Conservation (phyloP, 2,113 vertebrate species). For the Xenopus tropicalis region UCB_Xtro_10.0 CM004449.2:15294501-15295000, state of each 20-base stretch:
- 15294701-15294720: not conserved
- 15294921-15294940: not conserved
- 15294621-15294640: not conserved
- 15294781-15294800: not conserved
- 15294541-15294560: not conserved
- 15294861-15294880: not conserved
- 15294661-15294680: not conserved
- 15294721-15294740: not conserved
- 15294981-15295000: not conserved
- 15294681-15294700: not conserved
- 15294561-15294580: not conserved
- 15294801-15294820: not conserved
- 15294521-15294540: too few species aligned
- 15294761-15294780: constrained; percentile 9
- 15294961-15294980: not conserved
- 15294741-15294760: not conserved
- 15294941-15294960: not conserved
- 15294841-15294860: not conserved
- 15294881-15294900: not conserved
- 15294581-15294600: constrained; percentile 3
- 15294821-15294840: not conserved
- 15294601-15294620: not conserved
- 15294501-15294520: constrained; percentile 1
- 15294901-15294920: not conserved
- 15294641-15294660: constrained; percentile 1